A percentile compares a stretch with the other conserved stretches of the same genome.
These are phyloP conservation scores for Axis porcinus DNA, from an alignment of 2,113 vertebrate species.

Conservation along the genomic window DNA sequence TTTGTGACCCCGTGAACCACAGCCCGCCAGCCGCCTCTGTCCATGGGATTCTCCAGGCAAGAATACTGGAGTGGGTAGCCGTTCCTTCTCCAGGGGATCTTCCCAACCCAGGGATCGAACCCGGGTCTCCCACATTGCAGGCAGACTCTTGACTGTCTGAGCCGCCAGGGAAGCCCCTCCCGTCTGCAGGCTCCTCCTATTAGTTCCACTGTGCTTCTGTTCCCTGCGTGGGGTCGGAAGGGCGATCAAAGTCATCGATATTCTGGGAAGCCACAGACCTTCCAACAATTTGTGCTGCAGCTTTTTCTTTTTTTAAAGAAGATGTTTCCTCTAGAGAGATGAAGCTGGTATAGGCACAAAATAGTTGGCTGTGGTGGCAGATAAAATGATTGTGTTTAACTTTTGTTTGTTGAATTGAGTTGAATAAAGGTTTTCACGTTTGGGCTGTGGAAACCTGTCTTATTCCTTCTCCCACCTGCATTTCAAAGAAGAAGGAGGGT, in stretches of 20 bases:
- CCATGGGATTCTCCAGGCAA: neutral
- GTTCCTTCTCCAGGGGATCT: neutral
- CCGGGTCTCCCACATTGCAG: neutral
- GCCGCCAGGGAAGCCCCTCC: accelerated
- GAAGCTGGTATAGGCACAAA: neutral
- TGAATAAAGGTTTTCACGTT: constrained; percentile 3
- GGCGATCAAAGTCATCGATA: neutral
- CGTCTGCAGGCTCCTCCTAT: neutral
- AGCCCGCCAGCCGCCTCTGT: neutral
- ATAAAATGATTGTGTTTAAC: constrained; percentile 16
- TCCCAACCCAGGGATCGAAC: neutral
- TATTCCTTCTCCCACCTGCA: neutral
- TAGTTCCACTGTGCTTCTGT: neutral
- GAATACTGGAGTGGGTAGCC: neutral
- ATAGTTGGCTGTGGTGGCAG: neutral
- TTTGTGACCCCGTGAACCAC: neutral
- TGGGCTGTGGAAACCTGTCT: neutral
- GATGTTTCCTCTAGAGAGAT: neutral
- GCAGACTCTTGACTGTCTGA: neutral
- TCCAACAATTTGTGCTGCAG: neutral
- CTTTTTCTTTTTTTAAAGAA: constrained; percentile 5
- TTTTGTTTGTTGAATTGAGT: constrained; percentile 8
- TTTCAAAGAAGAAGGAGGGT: neutral
- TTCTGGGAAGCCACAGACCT: neutral
- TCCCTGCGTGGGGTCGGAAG: neutral